Conservation (phyloP, 2,888 invertebrate genomes). For the Aricia artaxerxes region DNA sequence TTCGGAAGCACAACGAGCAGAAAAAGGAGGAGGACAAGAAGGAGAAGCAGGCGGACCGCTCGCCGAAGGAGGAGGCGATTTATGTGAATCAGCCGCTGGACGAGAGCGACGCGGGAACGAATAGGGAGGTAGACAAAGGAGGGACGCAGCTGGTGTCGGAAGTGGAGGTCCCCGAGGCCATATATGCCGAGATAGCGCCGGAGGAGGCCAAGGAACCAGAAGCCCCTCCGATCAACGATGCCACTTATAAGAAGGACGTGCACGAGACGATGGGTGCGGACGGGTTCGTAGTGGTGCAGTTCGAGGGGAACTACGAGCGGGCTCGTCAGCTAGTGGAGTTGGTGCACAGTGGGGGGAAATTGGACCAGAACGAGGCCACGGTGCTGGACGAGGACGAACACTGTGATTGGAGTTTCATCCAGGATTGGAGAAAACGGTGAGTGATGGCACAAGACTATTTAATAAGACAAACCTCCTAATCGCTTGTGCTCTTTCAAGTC, state of each 20-base stretch:
- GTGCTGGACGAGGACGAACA: slow-evolving; percentile 74
- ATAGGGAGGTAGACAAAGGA: slow-evolving; percentile 61
- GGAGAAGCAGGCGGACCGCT: slow-evolving; percentile 47
- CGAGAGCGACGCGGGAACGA: slow-evolving; percentile 61
- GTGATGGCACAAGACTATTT: slow-evolving; percentile 39
- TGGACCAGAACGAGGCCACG: slow-evolving; percentile 70
- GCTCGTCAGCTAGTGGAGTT: slow-evolving; percentile 82
- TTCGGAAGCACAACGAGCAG: slow-evolving; percentile 72
- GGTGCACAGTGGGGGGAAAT: slow-evolving; percentile 69
- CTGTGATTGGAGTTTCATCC: slow-evolving; percentile 88
- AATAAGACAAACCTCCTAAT: too few species aligned
- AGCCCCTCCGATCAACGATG: slow-evolving; percentile 61
- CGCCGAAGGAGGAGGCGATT: slow-evolving; percentile 66
- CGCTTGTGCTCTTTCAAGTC: too few species aligned
- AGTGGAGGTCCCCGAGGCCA: slow-evolving; percentile 67
- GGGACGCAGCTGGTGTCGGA: slow-evolving; percentile 64
- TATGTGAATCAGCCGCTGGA: slow-evolving; percentile 68
- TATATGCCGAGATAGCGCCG: slow-evolving; percentile 68
- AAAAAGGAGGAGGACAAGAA: slow-evolving; percentile 62
- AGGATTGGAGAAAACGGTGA: slow-evolving; percentile 86
- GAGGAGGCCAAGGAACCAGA: slow-evolving; percentile 53
- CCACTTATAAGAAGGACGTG: slow-evolving; percentile 69
- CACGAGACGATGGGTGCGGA: slow-evolving; percentile 68
- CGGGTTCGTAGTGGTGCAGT: slow-evolving; percentile 82
- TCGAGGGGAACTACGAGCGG: slow-evolving; percentile 81